Evolutionary conservation across 2,888 invertebrate species (phyloP).

Genomic region (Tricholauxania praeusta): DNA sequence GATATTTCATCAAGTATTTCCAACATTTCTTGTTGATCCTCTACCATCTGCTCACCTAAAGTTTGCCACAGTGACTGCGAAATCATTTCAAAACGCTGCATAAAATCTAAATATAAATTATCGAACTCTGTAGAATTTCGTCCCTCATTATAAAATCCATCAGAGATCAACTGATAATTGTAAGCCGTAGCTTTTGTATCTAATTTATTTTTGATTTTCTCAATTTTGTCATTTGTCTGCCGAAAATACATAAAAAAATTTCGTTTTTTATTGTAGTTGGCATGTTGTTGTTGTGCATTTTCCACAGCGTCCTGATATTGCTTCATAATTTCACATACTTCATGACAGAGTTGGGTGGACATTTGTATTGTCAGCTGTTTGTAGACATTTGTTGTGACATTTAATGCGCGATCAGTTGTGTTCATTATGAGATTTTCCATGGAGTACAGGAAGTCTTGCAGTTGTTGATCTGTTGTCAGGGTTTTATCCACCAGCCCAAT

Average conservation of each 20-base stretch:
- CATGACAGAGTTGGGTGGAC: conserved; percentile 31
- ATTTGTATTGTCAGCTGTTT: conserved; percentile 40
- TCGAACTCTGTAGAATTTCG: conserved; percentile 49
- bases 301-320: conserved; percentile 43
- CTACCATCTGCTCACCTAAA: conserved; percentile 43
- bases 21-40: conserved; percentile 47
- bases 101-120: conserved; percentile 49
- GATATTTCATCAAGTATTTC: conserved; percentile 49
- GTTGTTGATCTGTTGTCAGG: conserved; percentile 33
- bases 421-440: conserved; percentile 46
- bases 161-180: conserved; percentile 45
- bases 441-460: conserved; percentile 40
- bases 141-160: conserved; percentile 44
- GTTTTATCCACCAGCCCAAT: conserved; percentile 36
- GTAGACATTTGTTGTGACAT: conserved; percentile 46
- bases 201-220: conserved; percentile 3
- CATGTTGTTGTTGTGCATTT: conserved; percentile 1
- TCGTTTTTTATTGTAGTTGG: conserved; percentile 46
- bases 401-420: conserved; percentile 47
- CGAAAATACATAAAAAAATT: conserved; percentile 45
- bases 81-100: conserved; percentile 43
- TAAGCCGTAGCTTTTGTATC: neutral
- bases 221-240: conserved; percentile 45
- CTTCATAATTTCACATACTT: conserved; percentile 36
- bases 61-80: conserved; percentile 42